Evolutionary conservation across 2,888 invertebrate genomes (phyloP).

Genomic region (Tenodera sinensis): DNA sequence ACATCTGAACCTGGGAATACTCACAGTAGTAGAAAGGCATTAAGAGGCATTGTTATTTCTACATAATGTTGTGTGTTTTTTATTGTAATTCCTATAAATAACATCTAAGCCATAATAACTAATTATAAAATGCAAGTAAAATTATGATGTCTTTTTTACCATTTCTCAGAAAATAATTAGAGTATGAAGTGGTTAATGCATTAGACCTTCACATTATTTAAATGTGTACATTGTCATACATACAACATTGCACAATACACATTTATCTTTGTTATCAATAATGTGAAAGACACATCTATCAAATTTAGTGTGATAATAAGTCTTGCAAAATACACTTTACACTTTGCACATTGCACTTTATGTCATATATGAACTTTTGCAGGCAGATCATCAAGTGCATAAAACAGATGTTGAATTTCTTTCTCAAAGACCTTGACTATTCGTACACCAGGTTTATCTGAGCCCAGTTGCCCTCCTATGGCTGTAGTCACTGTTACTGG

Average conservation of each 20-base stretch:
- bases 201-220: not conserved
- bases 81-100: too few relatives aligned
- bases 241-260: not conserved
- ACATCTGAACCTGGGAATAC: too few relatives aligned
- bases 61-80: too few relatives aligned
- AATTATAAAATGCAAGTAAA: too few relatives aligned
- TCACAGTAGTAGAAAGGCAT: too few relatives aligned
- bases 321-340: not conserved
- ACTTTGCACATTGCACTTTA: too few relatives aligned
- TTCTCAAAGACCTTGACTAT: constrained; percentile 44
- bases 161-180: too few relatives aligned
- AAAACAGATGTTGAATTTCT: constrained; percentile 44
- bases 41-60: too few relatives aligned
- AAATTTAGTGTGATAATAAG: not conserved
- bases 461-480: constrained; percentile 47
- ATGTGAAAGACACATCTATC: not conserved
- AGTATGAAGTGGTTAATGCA: too few relatives aligned
- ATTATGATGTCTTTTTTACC: too few relatives aligned
- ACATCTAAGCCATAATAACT: too few relatives aligned
- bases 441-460: constrained; percentile 45
- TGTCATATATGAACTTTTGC: not conserved
- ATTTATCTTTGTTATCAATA: not conserved
- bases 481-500: constrained; percentile 49
- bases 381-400: constrained; percentile 39
- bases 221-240: not conserved